Evolutionary conservation across 2,113 vertebrate species (phyloP), one percentile per base, ranked within the genome.

Genomic region (Sturnira hondurensis): DNA sequence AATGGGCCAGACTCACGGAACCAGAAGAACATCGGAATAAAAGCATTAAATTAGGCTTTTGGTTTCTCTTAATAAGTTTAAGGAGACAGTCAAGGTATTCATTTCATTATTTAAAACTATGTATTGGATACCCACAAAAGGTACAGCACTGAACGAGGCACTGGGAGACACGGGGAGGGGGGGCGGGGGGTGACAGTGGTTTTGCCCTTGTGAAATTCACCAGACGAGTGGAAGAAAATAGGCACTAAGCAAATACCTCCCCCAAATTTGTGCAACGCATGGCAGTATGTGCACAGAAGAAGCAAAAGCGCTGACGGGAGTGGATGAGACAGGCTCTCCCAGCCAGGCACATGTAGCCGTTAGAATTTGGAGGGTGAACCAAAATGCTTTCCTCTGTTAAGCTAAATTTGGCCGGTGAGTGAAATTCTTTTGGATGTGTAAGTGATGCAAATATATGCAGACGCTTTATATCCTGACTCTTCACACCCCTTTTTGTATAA

Each of bases 341-440:
- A 91, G 96, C 52, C 36, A 91, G 96, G 52, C 65, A 11, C 77
- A 83, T 33, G 47, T 11, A 96, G 47, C 24, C 87, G 58, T 11
- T 86, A 90, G 76, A 97, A 50, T 93, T 78, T 94, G 88, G 26
- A 91, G 33, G 14, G 0, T 38, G 54, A 61, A 74, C 74, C 67
- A 81, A 70, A 83, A 70, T 5, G 0, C 38, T 94, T 94, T 97
- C 68, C 2, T 24, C 88, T 98, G 87, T 95, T 89, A 77, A 97
- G 91, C 95, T 96, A 96, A 95, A 96, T 96, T 95, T 97, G 96
- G 70, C 73, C 95, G 33, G 71, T 84, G 54, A 96, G 63, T 33
- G 0, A 0, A 85, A 70, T 94, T 97, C 96, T 89, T 86, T 71
- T 97, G 89, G 12, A 73, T 96, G 93, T 93, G 26, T 1, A 97